Conservation (phyloP, 2,113 vertebrate genomes). For the Channa maculata region DNA sequence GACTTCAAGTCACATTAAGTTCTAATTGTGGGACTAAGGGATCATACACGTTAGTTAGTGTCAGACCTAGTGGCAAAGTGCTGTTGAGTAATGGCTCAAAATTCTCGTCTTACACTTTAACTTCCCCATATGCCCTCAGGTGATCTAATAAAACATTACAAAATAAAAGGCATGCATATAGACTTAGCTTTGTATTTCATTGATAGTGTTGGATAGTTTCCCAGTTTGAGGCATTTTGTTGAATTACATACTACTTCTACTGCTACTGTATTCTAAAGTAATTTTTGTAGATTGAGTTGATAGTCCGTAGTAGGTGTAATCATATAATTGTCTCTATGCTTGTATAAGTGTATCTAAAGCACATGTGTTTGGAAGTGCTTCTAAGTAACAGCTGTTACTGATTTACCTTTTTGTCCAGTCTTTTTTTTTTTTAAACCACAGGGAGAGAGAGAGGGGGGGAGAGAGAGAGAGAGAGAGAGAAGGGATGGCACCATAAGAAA, state of each 20-base stretch:
- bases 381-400: slow-evolving; percentile 68
- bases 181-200: slow-evolving; percentile 30
- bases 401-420: slow-evolving; percentile 69
- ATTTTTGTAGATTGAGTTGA: slow-evolving; percentile 9
- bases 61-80: slow-evolving; percentile 30
- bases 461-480: neutral
- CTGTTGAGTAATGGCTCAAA: slow-evolving; percentile 43
- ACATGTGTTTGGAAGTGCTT: slow-evolving; percentile 48
- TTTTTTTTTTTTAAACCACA: slow-evolving; percentile 28
- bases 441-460: slow-evolving; percentile 20
- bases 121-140: slow-evolving; percentile 14
- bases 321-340: neutral
- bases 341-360: slow-evolving; percentile 27
- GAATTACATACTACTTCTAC: too few relatives aligned
- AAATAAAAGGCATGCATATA: slow-evolving; percentile 32
- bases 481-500: slow-evolving; percentile 11
- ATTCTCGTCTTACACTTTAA: slow-evolving; percentile 40
- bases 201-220: neutral
- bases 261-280: neutral
- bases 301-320: slow-evolving; percentile 4
- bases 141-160: slow-evolving; percentile 46
- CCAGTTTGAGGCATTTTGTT: neutral
- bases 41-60: slow-evolving; percentile 20
- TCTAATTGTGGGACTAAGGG: neutral
- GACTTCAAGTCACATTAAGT: neutral